Evolutionary conservation across 2,888 invertebrate genomes (phyloP).

Genomic region (Lasius platythorax): DNA sequence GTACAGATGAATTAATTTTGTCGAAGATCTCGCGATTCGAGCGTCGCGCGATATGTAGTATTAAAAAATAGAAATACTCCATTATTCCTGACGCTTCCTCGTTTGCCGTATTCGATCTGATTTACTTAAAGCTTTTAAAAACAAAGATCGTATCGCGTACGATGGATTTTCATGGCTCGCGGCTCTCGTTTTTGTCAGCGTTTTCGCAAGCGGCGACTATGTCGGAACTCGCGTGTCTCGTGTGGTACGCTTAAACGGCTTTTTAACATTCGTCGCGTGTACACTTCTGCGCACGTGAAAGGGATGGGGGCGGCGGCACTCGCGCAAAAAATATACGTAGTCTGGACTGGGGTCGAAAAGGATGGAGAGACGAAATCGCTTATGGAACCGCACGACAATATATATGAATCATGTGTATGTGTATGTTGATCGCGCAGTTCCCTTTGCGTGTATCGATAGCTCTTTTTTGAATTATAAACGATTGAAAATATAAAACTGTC

Average conservation of each 20-base stretch:
- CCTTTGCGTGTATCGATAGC: neutral
- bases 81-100: neutral
- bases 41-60: neutral
- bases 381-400: neutral
- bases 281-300: slow-evolving; percentile 40
- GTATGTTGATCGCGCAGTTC: neutral
- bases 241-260: slow-evolving; percentile 57
- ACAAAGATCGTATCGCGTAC: neutral
- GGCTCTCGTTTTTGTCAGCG: slow-evolving; percentile 7
- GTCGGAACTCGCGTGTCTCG: slow-evolving; percentile 56
- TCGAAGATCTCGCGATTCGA: neutral
- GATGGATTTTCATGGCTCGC: slow-evolving; percentile 8
- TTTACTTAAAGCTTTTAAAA: neutral
- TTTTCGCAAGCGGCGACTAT: slow-evolving; percentile 12
- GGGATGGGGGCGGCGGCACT: slow-evolving; percentile 48
- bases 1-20: slow-evolving; percentile 17
- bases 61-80: neutral
- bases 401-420: neutral
- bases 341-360: neutral
- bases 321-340: slow-evolving; percentile 54
- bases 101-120: slow-evolving; percentile 1
- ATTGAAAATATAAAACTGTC: neutral
- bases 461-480: neutral
- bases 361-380: neutral
- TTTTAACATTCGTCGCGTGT: slow-evolving; percentile 73